A percentile compares a stretch with the other conserved stretches of the same genome.
Conservation (phyloP, 2,888 invertebrate genomes). For the Leucophora obtusa region DNA sequence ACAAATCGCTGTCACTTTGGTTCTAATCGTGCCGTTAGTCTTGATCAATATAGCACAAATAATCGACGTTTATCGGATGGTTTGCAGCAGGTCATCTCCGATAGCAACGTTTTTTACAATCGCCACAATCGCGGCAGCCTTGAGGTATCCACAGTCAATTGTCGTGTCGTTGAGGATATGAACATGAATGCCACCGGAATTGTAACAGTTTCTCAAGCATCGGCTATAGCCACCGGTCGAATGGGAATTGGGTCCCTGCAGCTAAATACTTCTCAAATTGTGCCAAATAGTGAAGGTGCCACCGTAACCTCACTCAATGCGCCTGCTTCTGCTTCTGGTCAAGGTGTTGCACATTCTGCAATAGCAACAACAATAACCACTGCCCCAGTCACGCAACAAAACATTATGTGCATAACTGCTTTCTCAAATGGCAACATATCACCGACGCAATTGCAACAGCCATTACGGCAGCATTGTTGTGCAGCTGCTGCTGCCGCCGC, state of each 20-base stretch:
- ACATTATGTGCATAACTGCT: slow-evolving; percentile 60
- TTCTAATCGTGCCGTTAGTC: slow-evolving; percentile 78
- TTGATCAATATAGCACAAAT: slow-evolving; percentile 78
- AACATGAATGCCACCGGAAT: slow-evolving; percentile 70
- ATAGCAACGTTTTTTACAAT: slow-evolving; percentile 78
- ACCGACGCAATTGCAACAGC: slow-evolving; percentile 67
- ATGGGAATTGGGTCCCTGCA: slow-evolving; percentile 53
- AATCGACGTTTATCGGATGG: slow-evolving; percentile 78
- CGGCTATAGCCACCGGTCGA: slow-evolving; percentile 38
- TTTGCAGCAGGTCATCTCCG: slow-evolving; percentile 78
- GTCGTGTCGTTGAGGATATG: slow-evolving; percentile 68
- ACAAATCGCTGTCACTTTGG: slow-evolving; percentile 77
- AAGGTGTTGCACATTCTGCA: slow-evolving; percentile 31
- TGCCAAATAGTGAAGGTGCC: slow-evolving; percentile 66
- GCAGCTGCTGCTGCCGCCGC: slow-evolving; percentile 62
- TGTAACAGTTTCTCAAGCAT: slow-evolving; percentile 50
- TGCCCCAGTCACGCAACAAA: slow-evolving; percentile 58
- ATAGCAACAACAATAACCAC: slow-evolving; percentile 50
- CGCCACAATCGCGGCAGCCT: slow-evolving; percentile 74
- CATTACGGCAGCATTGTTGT: slow-evolving; percentile 64
- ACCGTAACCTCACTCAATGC: slow-evolving; percentile 36
- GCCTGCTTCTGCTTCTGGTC: slow-evolving; percentile 43
- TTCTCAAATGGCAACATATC: slow-evolving; percentile 74
- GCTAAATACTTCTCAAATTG: slow-evolving; percentile 63
- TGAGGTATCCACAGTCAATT: slow-evolving; percentile 65